These are phyloP conservation scores for Eristalis tenax DNA, from an alignment of 2,888 invertebrate species.

Conservation along the genomic window DNA sequence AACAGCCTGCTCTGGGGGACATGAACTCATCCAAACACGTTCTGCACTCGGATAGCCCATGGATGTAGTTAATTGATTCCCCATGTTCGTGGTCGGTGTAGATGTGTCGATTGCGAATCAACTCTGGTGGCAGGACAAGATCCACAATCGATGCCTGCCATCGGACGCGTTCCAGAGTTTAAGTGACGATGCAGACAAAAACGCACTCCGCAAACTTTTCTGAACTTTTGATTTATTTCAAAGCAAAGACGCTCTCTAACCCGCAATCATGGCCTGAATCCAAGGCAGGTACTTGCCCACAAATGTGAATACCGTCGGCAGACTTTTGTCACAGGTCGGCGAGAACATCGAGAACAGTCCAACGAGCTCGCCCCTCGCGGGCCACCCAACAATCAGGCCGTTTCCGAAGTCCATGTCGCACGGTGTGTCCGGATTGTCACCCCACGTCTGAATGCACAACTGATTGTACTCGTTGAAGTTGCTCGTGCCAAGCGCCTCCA, in stretches of 20 bases:
- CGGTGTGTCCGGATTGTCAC: slow-evolving; percentile 22
- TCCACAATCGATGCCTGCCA: neutral
- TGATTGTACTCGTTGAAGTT: slow-evolving; percentile 42
- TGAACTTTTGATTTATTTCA: neutral
- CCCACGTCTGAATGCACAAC: slow-evolving; percentile 47
- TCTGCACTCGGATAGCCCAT: neutral
- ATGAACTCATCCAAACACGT: neutral
- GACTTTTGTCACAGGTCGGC: neutral
- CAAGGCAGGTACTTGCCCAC: slow-evolving; percentile 38
- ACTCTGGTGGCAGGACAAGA: neutral
- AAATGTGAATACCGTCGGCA: slow-evolving; percentile 21
- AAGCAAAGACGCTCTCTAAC: neutral
- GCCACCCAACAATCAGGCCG: slow-evolving; percentile 48
- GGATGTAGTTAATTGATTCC: neutral
- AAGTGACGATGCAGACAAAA: neutral
- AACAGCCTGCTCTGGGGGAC: neutral
- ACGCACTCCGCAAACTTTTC: no score
- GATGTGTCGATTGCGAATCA: neutral
- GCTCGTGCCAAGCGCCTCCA: neutral
- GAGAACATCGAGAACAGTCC: slow-evolving; percentile 30
- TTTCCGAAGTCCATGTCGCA: slow-evolving; percentile 44
- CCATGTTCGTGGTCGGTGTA: neutral
- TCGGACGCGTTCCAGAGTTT: neutral
- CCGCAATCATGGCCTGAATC: slow-evolving; percentile 14
- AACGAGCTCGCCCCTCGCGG: slow-evolving; percentile 25